Base-by-base conservation (phyloP, 2,113 vertebrate genomes). In the Cyrtonyx montezumae region DNA sequence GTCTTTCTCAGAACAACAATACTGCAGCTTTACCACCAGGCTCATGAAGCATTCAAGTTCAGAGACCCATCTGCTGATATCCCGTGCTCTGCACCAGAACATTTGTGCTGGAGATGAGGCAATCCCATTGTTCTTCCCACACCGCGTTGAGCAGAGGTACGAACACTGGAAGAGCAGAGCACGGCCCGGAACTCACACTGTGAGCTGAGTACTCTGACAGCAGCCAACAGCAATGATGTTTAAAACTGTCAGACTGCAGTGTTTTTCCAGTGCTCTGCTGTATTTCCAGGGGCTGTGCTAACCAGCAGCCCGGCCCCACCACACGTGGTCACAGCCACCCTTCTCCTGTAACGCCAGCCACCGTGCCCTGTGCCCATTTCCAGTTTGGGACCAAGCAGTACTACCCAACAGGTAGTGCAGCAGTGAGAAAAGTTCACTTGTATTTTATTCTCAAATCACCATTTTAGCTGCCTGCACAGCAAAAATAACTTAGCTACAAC, bases 131-230 rank as follows among this genome's bases (percentile, higher is more conserved):
- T 6, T 32, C 42, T 13, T 21, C 51, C 89, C 34, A n/a, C 1
- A 8, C 17, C 3, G 3, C 1, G 45, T 69, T 9, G 48, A 86
- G 32, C 1, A 40, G 36, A 65, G 30, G 4, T 2, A 36, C 1
- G 21, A 56, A 13, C 3, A 28, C 22, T 34, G 40, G 36, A 40
- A 87, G 67, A 74, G 14, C 19, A 2, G 7, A 53, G 9, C 14
- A 19, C 16, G 45, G 84, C 2, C 45, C 49, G 34, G 22, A n/a
- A 36, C 25, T 6, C 53, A 63, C 2, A 45, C 37, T 23, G n/a
- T 8, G 18, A 69, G 48, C 14, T 26, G 6, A 13, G 8, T 48
- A 43, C 67, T 78, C 28, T 45, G 18, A 45, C 6, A 73, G 56
- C 20, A 48, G 16, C 7, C 30, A 0, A 18, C 93, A 45, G 30